phyloP scores from a whole-genome alignment of 2,797 vertebrate species.

The Dipus sagitta region DNA sequence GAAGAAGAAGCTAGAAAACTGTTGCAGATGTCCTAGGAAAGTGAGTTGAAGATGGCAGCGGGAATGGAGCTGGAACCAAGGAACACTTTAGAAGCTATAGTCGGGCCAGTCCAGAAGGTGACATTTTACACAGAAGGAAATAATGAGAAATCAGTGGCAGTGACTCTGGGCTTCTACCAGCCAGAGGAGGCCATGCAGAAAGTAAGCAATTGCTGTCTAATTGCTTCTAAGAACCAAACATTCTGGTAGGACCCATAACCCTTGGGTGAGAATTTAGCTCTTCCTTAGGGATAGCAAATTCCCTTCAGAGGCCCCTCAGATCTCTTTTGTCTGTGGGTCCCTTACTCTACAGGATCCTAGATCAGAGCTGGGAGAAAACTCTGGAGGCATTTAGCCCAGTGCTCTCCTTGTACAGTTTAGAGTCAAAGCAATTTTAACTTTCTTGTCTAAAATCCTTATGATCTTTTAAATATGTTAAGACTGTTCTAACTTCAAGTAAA shows the following conservation, averaged over 20 bases:
- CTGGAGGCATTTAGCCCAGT: not conserved
- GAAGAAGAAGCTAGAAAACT: not conserved
- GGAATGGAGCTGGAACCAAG: not conserved
- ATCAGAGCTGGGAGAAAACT: not conserved
- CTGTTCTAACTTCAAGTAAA: not conserved
- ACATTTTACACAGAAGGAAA: not conserved
- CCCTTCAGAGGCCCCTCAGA: not conserved
- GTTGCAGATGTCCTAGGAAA: not conserved
- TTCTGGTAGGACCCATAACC: not conserved
- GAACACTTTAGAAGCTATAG: not conserved
- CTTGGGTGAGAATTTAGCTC: not conserved
- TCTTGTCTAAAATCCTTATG: not conserved
- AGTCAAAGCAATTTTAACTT: not conserved
- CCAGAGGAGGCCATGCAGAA: not conserved
- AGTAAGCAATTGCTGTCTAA: fast-evolving
- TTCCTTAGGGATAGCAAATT: not conserved
- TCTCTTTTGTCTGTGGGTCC: not conserved
- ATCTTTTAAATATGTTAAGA: not conserved
- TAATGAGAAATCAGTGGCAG: not conserved
- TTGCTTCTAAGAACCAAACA: not conserved
- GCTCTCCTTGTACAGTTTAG: not conserved
- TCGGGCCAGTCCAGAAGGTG: not conserved
- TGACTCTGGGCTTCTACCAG: not conserved
- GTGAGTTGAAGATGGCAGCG: not conserved
- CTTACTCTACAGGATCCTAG: not conserved